These are phyloP conservation scores for Camelus bactrianus DNA, from an alignment of 2,113 vertebrate species.

Conservation along the genomic window DNA sequence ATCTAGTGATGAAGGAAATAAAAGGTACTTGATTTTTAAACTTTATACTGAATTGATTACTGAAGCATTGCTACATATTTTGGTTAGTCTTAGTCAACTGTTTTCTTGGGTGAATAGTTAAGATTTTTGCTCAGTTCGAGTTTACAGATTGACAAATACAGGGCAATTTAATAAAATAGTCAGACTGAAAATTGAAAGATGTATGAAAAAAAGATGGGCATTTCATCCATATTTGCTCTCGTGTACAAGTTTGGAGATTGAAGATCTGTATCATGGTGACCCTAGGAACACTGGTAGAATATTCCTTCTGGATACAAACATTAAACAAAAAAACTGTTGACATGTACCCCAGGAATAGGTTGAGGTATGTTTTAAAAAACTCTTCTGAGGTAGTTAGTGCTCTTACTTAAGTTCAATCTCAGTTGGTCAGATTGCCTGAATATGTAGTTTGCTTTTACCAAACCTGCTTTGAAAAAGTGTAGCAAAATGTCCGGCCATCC, in stretches of 20 bases:
- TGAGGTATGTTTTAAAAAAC: background rate
- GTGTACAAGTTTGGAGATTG: background rate
- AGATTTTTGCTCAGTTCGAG: background rate
- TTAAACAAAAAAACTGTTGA: background rate
- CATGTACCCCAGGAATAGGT: background rate
- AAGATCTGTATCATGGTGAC: background rate
- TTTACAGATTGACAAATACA: background rate
- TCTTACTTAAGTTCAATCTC: background rate
- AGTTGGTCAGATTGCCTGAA: background rate
- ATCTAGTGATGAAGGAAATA: background rate
- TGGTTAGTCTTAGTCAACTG: background rate
- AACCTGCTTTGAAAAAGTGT: constrained; percentile 33
- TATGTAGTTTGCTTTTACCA: background rate
- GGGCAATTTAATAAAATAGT: background rate
- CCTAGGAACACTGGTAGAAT: background rate
- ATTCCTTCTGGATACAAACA: background rate
- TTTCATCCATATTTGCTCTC: background rate
- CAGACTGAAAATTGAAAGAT: background rate
- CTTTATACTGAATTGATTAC: background rate
- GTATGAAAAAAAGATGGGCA: background rate
- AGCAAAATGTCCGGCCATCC: background rate
- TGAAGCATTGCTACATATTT: background rate
- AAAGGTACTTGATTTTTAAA: background rate
- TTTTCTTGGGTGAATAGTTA: background rate
- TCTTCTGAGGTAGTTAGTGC: background rate